Conservation (phyloP, 2,888 invertebrate genomes). For the Watsonalla binaria region DNA sequence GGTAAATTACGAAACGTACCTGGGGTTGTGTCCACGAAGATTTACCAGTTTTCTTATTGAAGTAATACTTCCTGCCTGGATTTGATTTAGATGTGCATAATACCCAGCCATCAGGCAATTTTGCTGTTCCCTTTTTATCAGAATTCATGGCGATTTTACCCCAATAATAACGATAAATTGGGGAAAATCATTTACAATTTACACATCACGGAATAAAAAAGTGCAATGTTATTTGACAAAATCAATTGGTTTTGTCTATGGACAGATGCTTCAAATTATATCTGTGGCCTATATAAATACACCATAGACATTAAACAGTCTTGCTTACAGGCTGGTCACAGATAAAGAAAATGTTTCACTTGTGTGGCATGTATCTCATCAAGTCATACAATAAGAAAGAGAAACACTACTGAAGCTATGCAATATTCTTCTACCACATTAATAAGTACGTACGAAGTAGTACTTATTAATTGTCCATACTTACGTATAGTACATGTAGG, state of each 20-base stretch:
- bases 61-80: constrained; percentile 67
- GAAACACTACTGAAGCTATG: too few species aligned
- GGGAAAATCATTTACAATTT: constrained; percentile 30
- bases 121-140: constrained; percentile 41
- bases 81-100: constrained; percentile 65
- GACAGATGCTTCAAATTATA: background rate
- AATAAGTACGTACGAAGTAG: background rate
- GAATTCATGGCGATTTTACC: constrained; percentile 53
- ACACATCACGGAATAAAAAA: constrained; percentile 32
- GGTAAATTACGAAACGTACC: constrained; percentile 52
- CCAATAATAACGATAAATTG: constrained; percentile 18
- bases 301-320: too few species aligned
- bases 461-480: background rate
- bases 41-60: constrained; percentile 67
- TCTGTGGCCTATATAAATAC: too few species aligned
- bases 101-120: constrained; percentile 74
- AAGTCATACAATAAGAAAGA: too few species aligned
- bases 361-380: too few species aligned
- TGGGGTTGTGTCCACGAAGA: constrained; percentile 69
- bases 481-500: too few species aligned
- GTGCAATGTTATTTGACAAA: constrained; percentile 34
- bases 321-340: too few species aligned
- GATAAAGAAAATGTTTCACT: too few species aligned
- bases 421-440: background rate
- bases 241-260: constrained; percentile 35